These are phyloP conservation scores for Sclerurus mexicanus DNA, from an alignment of 2,113 vertebrate species.

Conservation along the genomic window DNA sequence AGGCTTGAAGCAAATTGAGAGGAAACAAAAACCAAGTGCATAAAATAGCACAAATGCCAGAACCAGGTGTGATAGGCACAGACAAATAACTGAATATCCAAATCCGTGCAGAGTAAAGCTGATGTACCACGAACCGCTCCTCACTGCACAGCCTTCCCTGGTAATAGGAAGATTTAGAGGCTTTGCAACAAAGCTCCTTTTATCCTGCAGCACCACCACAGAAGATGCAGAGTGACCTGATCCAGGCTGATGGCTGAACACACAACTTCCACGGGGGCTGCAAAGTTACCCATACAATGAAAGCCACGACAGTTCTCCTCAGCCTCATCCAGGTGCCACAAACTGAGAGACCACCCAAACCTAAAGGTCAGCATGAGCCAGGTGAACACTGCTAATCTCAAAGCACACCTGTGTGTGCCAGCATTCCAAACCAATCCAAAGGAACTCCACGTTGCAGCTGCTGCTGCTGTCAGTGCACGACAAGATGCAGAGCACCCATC, in stretches of 20 bases:
- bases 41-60: slow-evolving; percentile 45
- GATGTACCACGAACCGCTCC: slow-evolving; percentile 49
- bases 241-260: background rate
- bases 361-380: background rate
- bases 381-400: background rate
- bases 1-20: slow-evolving; percentile 69
- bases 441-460: accelerated
- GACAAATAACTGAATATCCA: slow-evolving; percentile 52
- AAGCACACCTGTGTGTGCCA: background rate
- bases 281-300: background rate
- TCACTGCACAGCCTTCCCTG: slow-evolving; percentile 48
- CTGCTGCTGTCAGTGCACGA: accelerated
- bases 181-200: slow-evolving; percentile 67
- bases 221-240: slow-evolving; percentile 41
- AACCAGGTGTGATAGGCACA: slow-evolving; percentile 66
- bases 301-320: background rate
- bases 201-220: slow-evolving; percentile 31
- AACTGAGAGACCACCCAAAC: background rate
- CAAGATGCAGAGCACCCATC: accelerated
- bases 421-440: background rate
- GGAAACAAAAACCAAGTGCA: slow-evolving; percentile 59
- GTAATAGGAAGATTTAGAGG: slow-evolving; percentile 60
- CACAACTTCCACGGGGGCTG: background rate
- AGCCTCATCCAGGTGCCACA: background rate
- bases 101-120: slow-evolving; percentile 53